Evolutionary conservation across 2,888 invertebrate species (phyloP).

Genomic region (Lydus trimaculatus): DNA sequence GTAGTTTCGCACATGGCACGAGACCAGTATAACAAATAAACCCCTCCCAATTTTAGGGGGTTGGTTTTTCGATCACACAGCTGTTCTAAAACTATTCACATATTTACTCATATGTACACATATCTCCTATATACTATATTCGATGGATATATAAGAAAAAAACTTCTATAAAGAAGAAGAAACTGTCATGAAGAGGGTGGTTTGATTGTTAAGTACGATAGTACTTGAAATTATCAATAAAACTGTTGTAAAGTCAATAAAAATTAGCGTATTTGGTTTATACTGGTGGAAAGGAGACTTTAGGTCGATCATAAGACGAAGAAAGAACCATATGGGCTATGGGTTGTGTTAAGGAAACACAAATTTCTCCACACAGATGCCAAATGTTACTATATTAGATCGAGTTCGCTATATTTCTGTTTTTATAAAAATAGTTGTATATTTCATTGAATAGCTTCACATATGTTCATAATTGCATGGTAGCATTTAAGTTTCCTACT

Average conservation of each 20-base stretch:
- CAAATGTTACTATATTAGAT: conserved; percentile 53
- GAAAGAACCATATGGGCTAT: conserved; percentile 34
- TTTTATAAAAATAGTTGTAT: conserved; percentile 56
- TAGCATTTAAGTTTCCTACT: background rate
- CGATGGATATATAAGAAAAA: conserved; percentile 34
- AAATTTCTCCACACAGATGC: conserved; percentile 49
- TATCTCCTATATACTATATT: conserved; percentile 27
- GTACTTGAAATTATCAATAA: no score
- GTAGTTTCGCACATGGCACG: conserved; percentile 59
- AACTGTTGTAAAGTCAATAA: no score
- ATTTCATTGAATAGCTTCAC: conserved; percentile 52
- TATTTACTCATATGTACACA: conserved; percentile 1
- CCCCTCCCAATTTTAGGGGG: conserved; percentile 59
- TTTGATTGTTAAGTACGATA: background rate
- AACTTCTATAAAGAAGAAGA: conserved; percentile 16
- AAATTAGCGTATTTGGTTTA: no score
- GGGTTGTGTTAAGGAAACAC: conserved; percentile 50
- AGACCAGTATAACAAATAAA: conserved; percentile 58
- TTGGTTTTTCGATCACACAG: conserved; percentile 58
- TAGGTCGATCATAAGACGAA: background rate
- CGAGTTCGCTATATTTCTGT: conserved; percentile 49
- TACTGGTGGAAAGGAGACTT: background rate
- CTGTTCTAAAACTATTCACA: conserved; percentile 44
- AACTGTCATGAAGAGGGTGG: conserved; percentile 8
- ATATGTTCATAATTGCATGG: conserved; percentile 57